Percentiles rank a stretch among this genome's conserved stretches.
Conservation (phyloP, 1,140 invertebrate genomes). For the Drosophila subpulchrella region DNA sequence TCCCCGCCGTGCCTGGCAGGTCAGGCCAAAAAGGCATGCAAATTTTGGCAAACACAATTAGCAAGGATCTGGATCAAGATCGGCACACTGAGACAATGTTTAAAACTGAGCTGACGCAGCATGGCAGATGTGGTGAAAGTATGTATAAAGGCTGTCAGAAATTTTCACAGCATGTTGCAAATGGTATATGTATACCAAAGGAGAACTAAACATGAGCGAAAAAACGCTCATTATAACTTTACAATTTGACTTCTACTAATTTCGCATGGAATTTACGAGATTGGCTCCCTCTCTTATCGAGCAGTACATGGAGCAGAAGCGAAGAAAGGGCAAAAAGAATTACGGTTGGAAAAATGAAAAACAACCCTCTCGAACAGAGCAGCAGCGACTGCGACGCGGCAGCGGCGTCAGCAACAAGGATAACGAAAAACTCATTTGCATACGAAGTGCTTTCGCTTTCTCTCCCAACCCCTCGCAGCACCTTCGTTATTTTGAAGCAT, state of each 20-base stretch:
- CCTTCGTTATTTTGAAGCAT: slow-evolving; percentile 54
- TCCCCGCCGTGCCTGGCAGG: slow-evolving; percentile 42
- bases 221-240: slow-evolving; percentile 68
- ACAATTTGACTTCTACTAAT: slow-evolving; percentile 62
- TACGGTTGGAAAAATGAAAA: slow-evolving; percentile 41
- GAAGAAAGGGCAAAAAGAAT: slow-evolving; percentile 7
- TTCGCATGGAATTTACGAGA: slow-evolving; percentile 55
- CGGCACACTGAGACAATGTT: slow-evolving; percentile 16
- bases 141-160: slow-evolving; percentile 22
- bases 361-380: slow-evolving; percentile 67
- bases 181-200: slow-evolving; percentile 5
- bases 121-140: slow-evolving; percentile 45
- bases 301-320: slow-evolving; percentile 30
- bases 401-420: slow-evolving; percentile 54
- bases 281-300: slow-evolving; percentile 53
- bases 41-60: slow-evolving; percentile 67
- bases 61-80: slow-evolving; percentile 48
- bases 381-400: slow-evolving; percentile 19
- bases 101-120: slow-evolving; percentile 32
- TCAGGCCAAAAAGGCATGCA: slow-evolving; percentile 61
- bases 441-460: slow-evolving; percentile 84
- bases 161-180: slow-evolving; percentile 33
- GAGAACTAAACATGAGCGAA: slow-evolving; percentile 2
- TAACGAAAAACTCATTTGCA: slow-evolving; percentile 83
- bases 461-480: slow-evolving; percentile 40